phyloP scores from a whole-genome alignment of 1,140 invertebrate genomes.

The Drosophila busckii region DNA sequence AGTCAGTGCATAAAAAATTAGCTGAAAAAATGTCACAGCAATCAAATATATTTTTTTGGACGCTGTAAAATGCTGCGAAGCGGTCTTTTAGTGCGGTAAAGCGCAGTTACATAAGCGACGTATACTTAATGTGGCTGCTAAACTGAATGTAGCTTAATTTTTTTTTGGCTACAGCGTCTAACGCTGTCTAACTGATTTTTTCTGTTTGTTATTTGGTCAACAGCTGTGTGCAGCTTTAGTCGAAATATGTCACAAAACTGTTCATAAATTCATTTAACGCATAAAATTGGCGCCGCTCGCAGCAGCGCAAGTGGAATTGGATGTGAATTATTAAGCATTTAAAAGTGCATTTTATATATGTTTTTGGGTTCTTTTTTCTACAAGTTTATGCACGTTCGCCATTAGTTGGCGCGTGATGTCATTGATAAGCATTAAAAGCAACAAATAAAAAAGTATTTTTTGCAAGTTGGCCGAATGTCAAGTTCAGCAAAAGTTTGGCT shows the following conservation, averaged over 20 bases:
- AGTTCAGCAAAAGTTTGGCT: conserved; percentile 33
- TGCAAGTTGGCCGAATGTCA: conserved; percentile 30
- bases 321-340: conserved; percentile 53
- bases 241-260: conserved; percentile 54
- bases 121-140: too few species aligned
- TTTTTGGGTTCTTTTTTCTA: too few species aligned
- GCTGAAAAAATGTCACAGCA: conserved; percentile 25
- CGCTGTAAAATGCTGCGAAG: too few species aligned
- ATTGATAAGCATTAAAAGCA: conserved; percentile 29
- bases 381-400: conserved; percentile 42
- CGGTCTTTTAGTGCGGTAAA: too few species aligned
- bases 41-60: too few species aligned
- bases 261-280: conserved; percentile 55
- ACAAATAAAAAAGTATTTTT: too few species aligned
- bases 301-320: conserved; percentile 31
- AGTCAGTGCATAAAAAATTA: conserved; percentile 17
- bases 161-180: too few species aligned
- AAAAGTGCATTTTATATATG: too few species aligned
- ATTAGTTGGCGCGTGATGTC: conserved; percentile 40
- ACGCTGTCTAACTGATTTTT: too few species aligned
- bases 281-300: conserved; percentile 36
- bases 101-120: too few species aligned
- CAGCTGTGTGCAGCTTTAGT: conserved; percentile 7
- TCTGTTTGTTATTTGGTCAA: conserved; percentile 3
- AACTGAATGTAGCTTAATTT: too few species aligned